Evolutionary conservation across 2,888 invertebrate species (phyloP).

Genomic region (Drosophila infuscata): DNA sequence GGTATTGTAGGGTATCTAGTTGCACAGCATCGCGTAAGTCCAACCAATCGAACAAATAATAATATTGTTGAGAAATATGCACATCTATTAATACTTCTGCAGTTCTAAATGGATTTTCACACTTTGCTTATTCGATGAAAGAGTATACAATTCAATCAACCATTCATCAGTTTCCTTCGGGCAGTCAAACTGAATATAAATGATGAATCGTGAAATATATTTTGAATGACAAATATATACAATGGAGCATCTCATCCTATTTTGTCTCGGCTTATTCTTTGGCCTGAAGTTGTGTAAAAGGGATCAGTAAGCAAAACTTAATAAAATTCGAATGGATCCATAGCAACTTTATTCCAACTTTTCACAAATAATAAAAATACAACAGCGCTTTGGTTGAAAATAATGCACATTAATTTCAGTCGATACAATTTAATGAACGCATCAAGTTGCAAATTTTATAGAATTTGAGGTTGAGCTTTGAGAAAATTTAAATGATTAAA

Average conservation of each 20-base stretch:
- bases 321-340: no score
- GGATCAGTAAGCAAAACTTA: background rate
- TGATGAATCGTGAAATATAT: background rate
- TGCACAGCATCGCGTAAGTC: conserved; percentile 3
- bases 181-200: background rate
- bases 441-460: no score
- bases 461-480: no score
- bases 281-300: background rate
- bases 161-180: background rate
- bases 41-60: background rate
- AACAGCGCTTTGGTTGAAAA: background rate
- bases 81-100: background rate
- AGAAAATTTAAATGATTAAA: no score
- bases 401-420: no score
- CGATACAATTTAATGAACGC: no score
- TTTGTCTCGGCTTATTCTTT: background rate
- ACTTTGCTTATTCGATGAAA: background rate
- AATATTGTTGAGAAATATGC: background rate
- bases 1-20: conserved; percentile 9
- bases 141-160: background rate
- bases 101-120: background rate
- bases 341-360: background rate
- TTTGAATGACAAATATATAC: background rate
- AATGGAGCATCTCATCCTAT: background rate
- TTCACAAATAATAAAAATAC: background rate